phyloP scores from a whole-genome alignment of 2,797 vertebrate genomes.

The Melopsittacus undulatus region DNA sequence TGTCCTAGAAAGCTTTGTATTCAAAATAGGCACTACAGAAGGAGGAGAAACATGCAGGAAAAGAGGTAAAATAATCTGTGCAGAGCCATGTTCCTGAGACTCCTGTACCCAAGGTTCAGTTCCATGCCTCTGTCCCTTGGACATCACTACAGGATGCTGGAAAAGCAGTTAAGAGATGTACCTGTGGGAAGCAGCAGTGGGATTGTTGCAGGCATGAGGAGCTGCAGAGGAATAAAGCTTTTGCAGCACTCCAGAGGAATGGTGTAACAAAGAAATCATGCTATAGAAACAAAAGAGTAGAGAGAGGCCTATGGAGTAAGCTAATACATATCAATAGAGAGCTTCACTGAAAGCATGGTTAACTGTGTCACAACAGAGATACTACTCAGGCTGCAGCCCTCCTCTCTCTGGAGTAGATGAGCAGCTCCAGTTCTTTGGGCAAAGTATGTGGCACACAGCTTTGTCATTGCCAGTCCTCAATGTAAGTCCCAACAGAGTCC shows the following conservation, averaged over 20 bases:
- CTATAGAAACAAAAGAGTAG: background rate
- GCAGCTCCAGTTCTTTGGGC: background rate
- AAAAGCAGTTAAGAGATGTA: background rate
- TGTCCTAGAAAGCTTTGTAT: background rate
- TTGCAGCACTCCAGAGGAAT: background rate
- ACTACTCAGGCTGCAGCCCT: background rate
- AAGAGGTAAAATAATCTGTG: background rate
- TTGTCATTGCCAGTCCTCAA: background rate
- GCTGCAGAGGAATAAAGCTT: background rate
- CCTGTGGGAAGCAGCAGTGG: background rate
- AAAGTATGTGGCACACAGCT: rapidly evolving
- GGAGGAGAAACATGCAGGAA: background rate
- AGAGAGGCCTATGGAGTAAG: background rate
- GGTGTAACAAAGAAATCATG: background rate
- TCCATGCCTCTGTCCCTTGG: background rate
- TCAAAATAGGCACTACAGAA: background rate
- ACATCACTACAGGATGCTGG: background rate
- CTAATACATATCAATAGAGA: background rate
- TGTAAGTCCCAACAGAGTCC: background rate
- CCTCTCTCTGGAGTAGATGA: background rate
- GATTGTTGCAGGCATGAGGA: background rate
- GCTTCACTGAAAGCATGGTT: background rate
- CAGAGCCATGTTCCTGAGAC: background rate
- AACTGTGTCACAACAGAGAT: background rate
- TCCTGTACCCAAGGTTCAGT: background rate